Base-by-base conservation (phyloP, 2,888 invertebrate species). In the Pandemis corylana region DNA sequence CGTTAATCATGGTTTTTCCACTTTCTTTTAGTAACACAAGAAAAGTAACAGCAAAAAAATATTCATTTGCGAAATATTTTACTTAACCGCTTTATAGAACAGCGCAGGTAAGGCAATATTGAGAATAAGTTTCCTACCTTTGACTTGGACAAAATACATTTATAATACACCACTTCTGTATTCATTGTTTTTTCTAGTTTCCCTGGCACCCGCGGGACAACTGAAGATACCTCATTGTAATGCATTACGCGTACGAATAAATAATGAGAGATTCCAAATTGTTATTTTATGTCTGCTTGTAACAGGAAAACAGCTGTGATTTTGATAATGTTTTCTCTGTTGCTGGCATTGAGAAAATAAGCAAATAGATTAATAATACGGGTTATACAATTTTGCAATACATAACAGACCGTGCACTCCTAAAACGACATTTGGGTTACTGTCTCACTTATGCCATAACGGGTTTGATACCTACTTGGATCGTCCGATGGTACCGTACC, bases 181-280 rank as follows among this genome's bases (percentile, higher is more conserved):
- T 78, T 76, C 78, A 76, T 76, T 76, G 77, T 78, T 75, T 78
- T 78, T 72, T 71, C 51, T 66, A 65, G 68, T 71, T 72, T 63
- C 72, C 71, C 28, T 41, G 36, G 68, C 51, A 12, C 67, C 42
- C 72, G n/a, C 6, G 72, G 68, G 76, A 68, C 67, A 64, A 46
- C 53, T 63, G 69, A 28, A 64, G 66, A 67, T 46, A 51, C 68
- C 20, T 78, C 72, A 76, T 78, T 78, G 78, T 77, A 78, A 78
- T 78, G 77, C 78, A 78, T 78, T 75, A 75, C 70, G 56, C 62
- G 63, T 63, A 20, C 51, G 70, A 56, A 75, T 75, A 75, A 70
- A 71, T 70, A 71, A 71, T 67, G 67, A 62, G 46, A 62, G 56
- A 65, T 53, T 42, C 65, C 62, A 53, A 71, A 75, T 56, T 75